These are phyloP conservation scores for Ardeotis arabs DNA, from an alignment of 2,113 vertebrate species.

Conservation along the genomic window DNA sequence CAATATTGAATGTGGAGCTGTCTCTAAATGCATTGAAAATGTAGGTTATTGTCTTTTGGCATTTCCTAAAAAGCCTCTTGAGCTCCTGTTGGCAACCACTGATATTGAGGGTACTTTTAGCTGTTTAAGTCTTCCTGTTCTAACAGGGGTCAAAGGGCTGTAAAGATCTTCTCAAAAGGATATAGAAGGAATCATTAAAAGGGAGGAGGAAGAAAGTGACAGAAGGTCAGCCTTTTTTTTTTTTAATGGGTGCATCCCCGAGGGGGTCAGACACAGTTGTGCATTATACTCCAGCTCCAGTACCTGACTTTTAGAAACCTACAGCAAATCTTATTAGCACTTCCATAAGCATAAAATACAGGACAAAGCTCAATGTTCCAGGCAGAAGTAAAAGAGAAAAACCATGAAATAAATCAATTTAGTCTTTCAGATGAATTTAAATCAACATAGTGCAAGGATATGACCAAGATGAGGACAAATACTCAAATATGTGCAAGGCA, in stretches of 20 bases:
- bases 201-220: constrained; percentile 76
- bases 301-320: constrained; percentile 71
- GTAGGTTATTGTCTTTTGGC: constrained; percentile 72
- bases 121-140: constrained; percentile 78
- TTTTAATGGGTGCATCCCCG: constrained; percentile 75
- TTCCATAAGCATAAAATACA: constrained; percentile 51
- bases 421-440: constrained; percentile 44
- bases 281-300: constrained; percentile 65
- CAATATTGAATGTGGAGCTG: constrained; percentile 54
- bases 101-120: constrained; percentile 71
- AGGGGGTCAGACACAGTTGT: constrained; percentile 63
- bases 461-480: constrained; percentile 33
- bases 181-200: constrained; percentile 81
- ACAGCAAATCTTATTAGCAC: constrained; percentile 68
- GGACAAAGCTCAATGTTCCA: not conserved
- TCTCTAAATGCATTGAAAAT: constrained; percentile 68
- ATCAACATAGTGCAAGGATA: constrained; percentile 11
- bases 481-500: not conserved
- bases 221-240: constrained; percentile 77
- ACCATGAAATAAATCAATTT: constrained; percentile 62
- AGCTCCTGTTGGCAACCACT: constrained; percentile 69
- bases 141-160: constrained; percentile 82
- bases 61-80: constrained; percentile 78
- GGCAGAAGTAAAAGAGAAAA: constrained; percentile 44
- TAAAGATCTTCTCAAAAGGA: constrained; percentile 81